These are phyloP conservation scores for Pentalonia nigronervosa DNA, from an alignment of 1,140 invertebrate species.

Conservation along the genomic window DNA sequence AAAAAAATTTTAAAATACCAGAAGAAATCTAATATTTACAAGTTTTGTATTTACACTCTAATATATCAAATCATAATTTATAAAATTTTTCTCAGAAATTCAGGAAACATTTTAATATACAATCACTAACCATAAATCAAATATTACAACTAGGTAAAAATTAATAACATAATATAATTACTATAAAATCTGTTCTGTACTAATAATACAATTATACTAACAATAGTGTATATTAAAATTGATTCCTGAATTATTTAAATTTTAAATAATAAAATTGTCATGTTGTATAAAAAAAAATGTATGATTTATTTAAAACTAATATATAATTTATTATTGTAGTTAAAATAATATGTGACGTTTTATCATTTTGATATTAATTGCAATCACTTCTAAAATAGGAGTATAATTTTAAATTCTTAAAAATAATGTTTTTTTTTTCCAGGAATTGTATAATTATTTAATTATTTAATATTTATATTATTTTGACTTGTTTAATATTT, in stretches of 20 bases:
- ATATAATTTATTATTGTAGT: background rate
- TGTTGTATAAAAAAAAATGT: background rate
- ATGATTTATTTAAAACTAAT: background rate
- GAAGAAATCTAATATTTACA: too few relatives aligned
- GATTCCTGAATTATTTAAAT: background rate
- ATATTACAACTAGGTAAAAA: background rate
- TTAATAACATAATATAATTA: background rate
- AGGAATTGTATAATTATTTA: background rate
- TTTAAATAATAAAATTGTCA: background rate
- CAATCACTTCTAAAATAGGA: background rate
- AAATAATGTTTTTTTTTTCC: background rate
- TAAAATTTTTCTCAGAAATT: background rate
- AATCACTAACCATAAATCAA: background rate
- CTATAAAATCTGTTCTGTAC: background rate
- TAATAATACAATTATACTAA: background rate
- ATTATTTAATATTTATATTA: background rate
- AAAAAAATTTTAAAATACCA: background rate
- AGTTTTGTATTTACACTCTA: too few relatives aligned
- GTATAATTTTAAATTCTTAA: background rate
- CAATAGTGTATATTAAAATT: background rate
- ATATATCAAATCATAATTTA: background rate
- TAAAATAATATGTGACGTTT: background rate
- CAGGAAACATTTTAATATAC: too few relatives aligned
- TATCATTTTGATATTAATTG: background rate
- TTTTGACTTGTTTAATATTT: background rate